Evolutionary conservation across 2,113 vertebrate species (phyloP).

Genomic region (Lucifuga dentata): DNA sequence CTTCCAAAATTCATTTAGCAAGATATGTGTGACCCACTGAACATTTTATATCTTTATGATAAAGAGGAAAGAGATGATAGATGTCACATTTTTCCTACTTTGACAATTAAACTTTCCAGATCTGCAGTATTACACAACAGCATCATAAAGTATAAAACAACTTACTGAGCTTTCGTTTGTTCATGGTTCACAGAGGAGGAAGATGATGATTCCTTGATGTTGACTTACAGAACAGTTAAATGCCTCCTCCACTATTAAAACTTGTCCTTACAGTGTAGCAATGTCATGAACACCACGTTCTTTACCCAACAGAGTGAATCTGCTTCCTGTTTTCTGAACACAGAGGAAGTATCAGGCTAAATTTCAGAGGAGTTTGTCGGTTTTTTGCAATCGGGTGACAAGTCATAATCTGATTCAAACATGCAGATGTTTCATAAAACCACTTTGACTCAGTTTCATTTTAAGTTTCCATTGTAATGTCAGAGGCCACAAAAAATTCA

Average conservation of each 20-base stretch:
- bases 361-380: neutral
- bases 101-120: neutral
- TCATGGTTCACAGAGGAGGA: slow-evolving; percentile 51
- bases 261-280: neutral
- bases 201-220: neutral
- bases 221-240: neutral
- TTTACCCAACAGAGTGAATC: slow-evolving; percentile 3
- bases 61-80: no score
- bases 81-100: no score
- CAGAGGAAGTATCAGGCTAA: slow-evolving; percentile 38
- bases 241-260: neutral
- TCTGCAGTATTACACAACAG: neutral
- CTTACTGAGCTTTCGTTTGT: slow-evolving; percentile 70
- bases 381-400: slow-evolving; percentile 21
- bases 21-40: no score
- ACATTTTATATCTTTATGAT: no score
- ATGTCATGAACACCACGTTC: neutral
- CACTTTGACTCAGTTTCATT: no score
- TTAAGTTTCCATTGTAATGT: no score
- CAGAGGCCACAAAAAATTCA: no score
- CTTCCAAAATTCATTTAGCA: neutral
- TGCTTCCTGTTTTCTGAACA: slow-evolving; percentile 56
- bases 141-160: neutral
- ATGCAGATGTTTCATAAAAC: neutral
- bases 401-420: neutral